Conservation (phyloP, 2,888 invertebrate genomes). For the Drosophila eohydei region DNA sequence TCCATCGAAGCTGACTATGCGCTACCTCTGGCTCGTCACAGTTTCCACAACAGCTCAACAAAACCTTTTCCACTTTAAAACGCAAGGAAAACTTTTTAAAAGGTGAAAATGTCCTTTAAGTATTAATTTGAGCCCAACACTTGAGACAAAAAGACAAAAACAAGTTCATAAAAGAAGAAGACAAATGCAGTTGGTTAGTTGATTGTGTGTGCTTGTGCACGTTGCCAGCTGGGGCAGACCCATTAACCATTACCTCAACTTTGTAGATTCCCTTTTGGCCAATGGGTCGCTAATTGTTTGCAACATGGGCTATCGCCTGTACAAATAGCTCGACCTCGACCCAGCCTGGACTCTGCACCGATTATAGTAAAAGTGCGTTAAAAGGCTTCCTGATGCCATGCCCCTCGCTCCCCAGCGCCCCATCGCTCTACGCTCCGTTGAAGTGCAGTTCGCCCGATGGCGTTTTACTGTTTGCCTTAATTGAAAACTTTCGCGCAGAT, state of each 20-base stretch:
- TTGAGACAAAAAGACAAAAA: slow-evolving; percentile 25
- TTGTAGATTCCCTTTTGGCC: slow-evolving; percentile 39
- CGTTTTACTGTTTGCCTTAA: slow-evolving; percentile 74
- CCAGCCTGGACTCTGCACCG: slow-evolving; percentile 14
- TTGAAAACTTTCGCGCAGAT: slow-evolving; percentile 73
- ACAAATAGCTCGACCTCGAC: slow-evolving; percentile 50
- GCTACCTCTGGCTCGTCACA: neutral
- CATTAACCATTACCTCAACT: slow-evolving; percentile 38
- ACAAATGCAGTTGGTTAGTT: slow-evolving; percentile 5
- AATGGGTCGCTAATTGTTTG: slow-evolving; percentile 70
- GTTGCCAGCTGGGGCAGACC: slow-evolving; percentile 30
- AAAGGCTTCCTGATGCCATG: slow-evolving; percentile 48
- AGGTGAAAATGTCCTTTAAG: slow-evolving; percentile 64
- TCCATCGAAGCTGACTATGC: neutral
- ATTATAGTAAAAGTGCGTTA: slow-evolving; percentile 43
- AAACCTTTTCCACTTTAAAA: slow-evolving; percentile 33
- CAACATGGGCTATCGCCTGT: slow-evolving; percentile 59
- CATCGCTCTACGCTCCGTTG: slow-evolving; percentile 3
- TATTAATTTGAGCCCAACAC: slow-evolving; percentile 69
- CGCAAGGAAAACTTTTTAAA: slow-evolving; percentile 37
- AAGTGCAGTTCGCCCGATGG: slow-evolving; percentile 54
- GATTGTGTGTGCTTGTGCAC: neutral
- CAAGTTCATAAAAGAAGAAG: slow-evolving; percentile 65
- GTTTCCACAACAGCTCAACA: neutral
- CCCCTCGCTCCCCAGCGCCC: neutral